Evolutionary conservation across 2,113 vertebrate species (phyloP), one percentile per base, ranked within the genome.

Genomic region (Monopterus albus): DNA sequence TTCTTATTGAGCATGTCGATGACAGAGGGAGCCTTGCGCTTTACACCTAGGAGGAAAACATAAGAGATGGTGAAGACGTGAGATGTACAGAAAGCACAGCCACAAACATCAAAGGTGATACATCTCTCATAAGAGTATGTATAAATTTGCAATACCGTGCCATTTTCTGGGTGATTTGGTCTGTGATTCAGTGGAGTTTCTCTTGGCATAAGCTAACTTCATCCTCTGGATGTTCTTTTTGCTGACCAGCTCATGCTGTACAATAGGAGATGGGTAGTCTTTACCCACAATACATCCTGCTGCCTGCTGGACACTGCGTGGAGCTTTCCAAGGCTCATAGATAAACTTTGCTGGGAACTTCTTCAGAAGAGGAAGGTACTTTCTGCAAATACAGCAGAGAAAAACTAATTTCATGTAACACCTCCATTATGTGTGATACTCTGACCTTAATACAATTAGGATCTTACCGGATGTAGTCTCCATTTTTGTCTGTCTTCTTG

Each of bases 261-360:
- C 81, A 1, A 91, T 89, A 2, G 93, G 92, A 26, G 0, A 43
- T 0, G 93, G 94, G 42, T 93, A 93, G 72, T 94, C 92, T 79
- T 84, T 91, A 58, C 92, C 94, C 73, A 94, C 88, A 72, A 94
- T 87, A 70, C 93, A 95, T 45, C 92, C 91, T 42, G 92, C 92
- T 50, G 52, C 78, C 78, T 93, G 82, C 75, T 94, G 93, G 46
- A 93, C 0, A 2, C 91, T 90, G 21, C 3, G 64, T 0, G 91
- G 91, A 0, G 91, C 90, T 79, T 93, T 94, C 94, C 94, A 94
- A 4, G 92, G 92, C 63, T 94, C 92, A 0, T 94, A 94, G 58
- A 94, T 93, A 36, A 94, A 92, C 36, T 89, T 2, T 0, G 81
- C 12, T 0, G 94, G 91, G 58, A 93, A 92, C 75, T 91, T 91